Evolutionary conservation across 92 coral and sea anemone species (phyloP).

Genomic region (Zoanthus gigantus): DNA sequence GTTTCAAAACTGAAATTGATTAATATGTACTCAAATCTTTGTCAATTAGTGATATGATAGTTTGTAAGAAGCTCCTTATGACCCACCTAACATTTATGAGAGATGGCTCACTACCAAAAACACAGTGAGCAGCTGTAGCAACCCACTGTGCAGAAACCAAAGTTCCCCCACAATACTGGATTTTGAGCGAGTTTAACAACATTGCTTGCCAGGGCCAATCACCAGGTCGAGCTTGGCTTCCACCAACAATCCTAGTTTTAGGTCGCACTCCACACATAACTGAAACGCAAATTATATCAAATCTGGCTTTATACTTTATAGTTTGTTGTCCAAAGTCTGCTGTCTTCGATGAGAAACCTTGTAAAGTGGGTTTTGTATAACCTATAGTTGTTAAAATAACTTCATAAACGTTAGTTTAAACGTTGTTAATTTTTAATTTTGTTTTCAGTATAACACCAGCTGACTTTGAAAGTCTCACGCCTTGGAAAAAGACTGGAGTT

Average conservation of each 20-base stretch:
- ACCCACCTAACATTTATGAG: background rate
- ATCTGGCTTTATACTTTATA: background rate
- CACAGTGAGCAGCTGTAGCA: conserved; percentile 29
- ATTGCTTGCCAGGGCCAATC: conserved; percentile 45
- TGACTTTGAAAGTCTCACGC: too few species aligned
- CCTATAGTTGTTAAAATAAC: too few species aligned
- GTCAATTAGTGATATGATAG: background rate
- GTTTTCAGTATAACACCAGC: too few species aligned
- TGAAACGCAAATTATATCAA: background rate
- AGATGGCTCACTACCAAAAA: background rate
- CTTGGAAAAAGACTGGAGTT: too few species aligned
- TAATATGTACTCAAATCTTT: background rate
- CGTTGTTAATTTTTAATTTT: too few species aligned
- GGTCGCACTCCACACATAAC: conserved; percentile 4
- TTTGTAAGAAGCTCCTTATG: background rate
- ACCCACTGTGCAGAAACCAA: conserved; percentile 16
- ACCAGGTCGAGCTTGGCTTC: conserved; percentile 4
- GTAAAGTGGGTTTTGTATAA: too few species aligned
- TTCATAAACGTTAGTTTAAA: too few species aligned
- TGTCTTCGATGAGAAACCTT: too few species aligned
- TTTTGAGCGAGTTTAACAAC: background rate
- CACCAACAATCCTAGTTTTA: conserved; percentile 23
- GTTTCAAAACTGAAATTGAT: too few species aligned
- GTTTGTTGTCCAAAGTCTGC: too few species aligned
- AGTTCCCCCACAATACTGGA: conserved; percentile 20